These are phyloP conservation scores for Pteruthius melanotis DNA, from an alignment of 2,113 vertebrate genomes.

Conservation along the genomic window DNA sequence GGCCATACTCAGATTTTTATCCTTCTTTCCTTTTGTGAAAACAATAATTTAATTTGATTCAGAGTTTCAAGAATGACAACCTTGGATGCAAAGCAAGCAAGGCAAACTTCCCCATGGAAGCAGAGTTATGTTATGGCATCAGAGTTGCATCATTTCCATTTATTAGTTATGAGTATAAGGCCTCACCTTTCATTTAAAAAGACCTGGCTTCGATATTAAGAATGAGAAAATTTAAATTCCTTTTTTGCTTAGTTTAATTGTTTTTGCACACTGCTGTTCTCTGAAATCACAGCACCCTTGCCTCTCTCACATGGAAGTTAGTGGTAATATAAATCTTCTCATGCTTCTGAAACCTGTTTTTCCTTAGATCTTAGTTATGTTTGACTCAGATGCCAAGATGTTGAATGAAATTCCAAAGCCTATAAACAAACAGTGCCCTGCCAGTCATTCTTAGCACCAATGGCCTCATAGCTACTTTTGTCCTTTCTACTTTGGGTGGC, in stretches of 20 bases:
- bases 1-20: not conserved
- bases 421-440: not conserved
- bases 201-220: not conserved
- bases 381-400: not conserved
- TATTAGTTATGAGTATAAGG: not conserved
- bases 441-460: not conserved
- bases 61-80: not conserved
- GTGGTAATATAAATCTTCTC: not conserved
- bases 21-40: not conserved
- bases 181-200: not conserved
- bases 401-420: not conserved
- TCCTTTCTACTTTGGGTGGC: not conserved
- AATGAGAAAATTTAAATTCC: not conserved
- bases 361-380: not conserved
- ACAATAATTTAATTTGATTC: constrained; percentile 14
- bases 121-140: not conserved
- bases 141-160: not conserved
- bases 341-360: not conserved
- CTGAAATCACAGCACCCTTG: not conserved
- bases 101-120: not conserved
- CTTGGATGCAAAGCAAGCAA: not conserved
- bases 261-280: not conserved
- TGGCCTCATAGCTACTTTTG: not conserved
- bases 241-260: not conserved
- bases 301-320: not conserved